A percentile compares a stretch with the other conserved stretches of the same genome.
Conservation (phyloP, 1,140 invertebrate species). For the Ruditapes philippinarum region DNA sequence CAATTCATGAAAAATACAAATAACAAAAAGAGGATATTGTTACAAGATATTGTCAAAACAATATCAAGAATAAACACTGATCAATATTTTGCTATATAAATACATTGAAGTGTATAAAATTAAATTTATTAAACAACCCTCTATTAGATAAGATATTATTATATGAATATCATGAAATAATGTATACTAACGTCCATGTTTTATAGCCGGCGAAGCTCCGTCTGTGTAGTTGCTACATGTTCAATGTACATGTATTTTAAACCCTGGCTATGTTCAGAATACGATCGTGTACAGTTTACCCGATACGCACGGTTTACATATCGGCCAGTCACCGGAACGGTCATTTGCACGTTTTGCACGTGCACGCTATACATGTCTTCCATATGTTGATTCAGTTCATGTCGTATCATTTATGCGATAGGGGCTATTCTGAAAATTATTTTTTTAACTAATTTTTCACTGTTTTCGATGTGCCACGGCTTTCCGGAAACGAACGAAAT, state of each 20-base stretch:
- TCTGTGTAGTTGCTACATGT: no score
- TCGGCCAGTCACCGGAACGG: conserved; percentile 19
- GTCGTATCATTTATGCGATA: conserved; percentile 42
- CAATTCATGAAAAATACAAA: no score
- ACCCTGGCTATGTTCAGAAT: no score
- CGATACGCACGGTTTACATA: conserved; percentile 36
- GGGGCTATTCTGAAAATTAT: conserved; percentile 46
- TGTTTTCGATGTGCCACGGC: conserved; percentile 39
- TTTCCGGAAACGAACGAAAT: conserved; percentile 47
- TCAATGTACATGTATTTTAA: conserved; percentile 4
- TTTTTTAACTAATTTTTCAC: conserved; percentile 5
- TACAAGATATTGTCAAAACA: no score
- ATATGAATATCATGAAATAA: neutral
- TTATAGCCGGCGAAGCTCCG: no score
- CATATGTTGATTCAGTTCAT: conserved; percentile 33
- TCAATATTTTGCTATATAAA: no score
- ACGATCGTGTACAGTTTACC: conserved; percentile 29
- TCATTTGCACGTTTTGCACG: conserved; percentile 26
- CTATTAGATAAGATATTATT: no score
- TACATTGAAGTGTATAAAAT: no score
- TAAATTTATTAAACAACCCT: no score
- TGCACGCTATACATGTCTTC: conserved; percentile 31
- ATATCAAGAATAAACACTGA: no score
- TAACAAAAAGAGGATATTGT: no score
- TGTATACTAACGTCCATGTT: neutral